Base-by-base conservation (phyloP, 1,140 invertebrate genomes). In the Sminthurides bifidus region DNA sequence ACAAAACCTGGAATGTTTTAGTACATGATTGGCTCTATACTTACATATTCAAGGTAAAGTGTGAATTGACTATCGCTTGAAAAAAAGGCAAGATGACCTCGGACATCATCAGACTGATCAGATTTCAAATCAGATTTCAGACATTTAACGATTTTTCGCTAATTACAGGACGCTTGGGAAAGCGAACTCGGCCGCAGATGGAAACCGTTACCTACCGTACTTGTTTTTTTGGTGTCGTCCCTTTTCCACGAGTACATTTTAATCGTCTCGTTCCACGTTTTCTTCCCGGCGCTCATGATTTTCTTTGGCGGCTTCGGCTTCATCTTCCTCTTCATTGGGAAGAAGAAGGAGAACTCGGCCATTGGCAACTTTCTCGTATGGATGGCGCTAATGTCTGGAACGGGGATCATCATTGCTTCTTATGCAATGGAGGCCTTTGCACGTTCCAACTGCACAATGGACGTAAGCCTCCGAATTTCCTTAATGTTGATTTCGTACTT, bases 21-120 rank as follows among this genome's bases (percentile, higher is more conserved):
- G 91, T 97, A 0, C 84, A 94, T 67, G 88, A 93, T 59, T 98
- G 91, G 91, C 74, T 97, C 0, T 89, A 92, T 63, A 81, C 82
- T 1, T 94, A 95, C 70, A 77, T 98, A 19, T 96, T 93, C 70
- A 82, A 81, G 65, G 92, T 94, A 65, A 48, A 12, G 1, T 26
- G 6, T 6, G 24, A 5, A 19, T 51, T 33, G 24, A 17, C 5
- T 27, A 15, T 44, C 19, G 5, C 26, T 30, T 54, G 23, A 29
- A 30, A 10, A 30, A 38, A 8, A 29, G n/a, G n/a, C n/a, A n/a
- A n/a, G n/a, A n/a, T n/a, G n/a, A n/a, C n/a, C n/a, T n/a, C 21
- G 12, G 33, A 24, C 15, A 3, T 12, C 12, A 29, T 19, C 8
- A 45, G 10, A 6, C 21, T 19, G 8, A 52, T 19, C 15, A 10